Evolutionary conservation across 2,113 vertebrate species (phyloP).

Genomic region (Psilopogon haemacephalus): DNA sequence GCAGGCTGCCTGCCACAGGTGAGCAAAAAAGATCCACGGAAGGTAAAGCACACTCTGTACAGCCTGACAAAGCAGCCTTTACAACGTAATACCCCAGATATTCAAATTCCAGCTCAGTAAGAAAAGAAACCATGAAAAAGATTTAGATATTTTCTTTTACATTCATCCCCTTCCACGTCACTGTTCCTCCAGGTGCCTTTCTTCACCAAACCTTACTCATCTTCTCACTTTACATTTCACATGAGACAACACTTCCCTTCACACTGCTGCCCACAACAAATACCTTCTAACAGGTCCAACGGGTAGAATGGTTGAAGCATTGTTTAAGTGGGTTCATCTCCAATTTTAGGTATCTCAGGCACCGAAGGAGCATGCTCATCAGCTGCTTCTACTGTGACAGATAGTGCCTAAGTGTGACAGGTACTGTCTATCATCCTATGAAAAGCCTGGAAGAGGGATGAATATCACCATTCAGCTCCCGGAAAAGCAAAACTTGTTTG

Average conservation of each 20-base stretch:
- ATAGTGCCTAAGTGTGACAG: neutral
- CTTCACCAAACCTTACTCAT: neutral
- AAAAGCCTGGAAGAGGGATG: neutral
- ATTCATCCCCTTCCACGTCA: neutral
- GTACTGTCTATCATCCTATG: accelerated
- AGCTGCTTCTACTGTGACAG: neutral
- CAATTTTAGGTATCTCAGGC: neutral
- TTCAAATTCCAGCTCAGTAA: neutral
- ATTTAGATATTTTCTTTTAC: neutral
- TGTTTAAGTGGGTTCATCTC: neutral
- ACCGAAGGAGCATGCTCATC: neutral
- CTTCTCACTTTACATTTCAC: neutral
- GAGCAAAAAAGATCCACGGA: neutral
- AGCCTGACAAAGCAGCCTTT: neutral
- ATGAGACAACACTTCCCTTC: neutral
- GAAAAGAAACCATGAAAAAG: neutral
- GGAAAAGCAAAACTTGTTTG: neutral
- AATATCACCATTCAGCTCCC: neutral
- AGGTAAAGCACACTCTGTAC: neutral
- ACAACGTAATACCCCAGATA: neutral
- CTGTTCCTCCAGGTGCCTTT: neutral
- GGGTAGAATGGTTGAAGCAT: neutral
- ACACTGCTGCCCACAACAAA: neutral
- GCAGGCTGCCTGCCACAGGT: neutral
- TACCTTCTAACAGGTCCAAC: neutral